Conservation (phyloP, 2,797 vertebrate species). For the Austrolebias charrua region DNA sequence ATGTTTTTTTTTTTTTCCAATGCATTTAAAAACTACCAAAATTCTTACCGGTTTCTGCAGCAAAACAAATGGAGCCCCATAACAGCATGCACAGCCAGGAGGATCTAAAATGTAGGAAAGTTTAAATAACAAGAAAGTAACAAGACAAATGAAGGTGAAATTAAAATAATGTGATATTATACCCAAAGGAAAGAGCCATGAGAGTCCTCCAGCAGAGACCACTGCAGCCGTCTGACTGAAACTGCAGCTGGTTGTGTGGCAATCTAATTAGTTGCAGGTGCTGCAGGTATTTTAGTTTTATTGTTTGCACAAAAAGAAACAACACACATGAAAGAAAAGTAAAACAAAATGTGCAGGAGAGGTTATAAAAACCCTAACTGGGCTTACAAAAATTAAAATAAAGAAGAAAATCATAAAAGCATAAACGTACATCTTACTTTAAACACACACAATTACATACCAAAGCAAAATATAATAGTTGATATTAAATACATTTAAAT, state of each 20-base stretch:
- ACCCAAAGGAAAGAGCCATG: conserved; percentile 54
- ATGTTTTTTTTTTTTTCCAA: neutral
- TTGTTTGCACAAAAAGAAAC: no score
- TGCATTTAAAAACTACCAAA: neutral
- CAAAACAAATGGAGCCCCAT: conserved; percentile 41
- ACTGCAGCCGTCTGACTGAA: conserved; percentile 30
- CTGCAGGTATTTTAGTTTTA: conserved; percentile 6
- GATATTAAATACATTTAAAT: no score
- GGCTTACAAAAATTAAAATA: no score
- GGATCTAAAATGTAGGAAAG: conserved; percentile 31
- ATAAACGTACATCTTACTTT: no score
- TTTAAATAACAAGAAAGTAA: neutral
- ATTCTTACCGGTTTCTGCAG: conserved; percentile 41
- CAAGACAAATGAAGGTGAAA: neutral
- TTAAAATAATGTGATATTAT: conserved; percentile 2
- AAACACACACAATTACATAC: no score
- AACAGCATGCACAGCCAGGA: conserved; percentile 45
- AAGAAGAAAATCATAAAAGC: no score
- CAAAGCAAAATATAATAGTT: no score
- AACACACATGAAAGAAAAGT: no score
- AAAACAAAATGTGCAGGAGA: no score
- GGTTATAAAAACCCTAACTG: no score
- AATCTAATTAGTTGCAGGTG: conserved; percentile 33
- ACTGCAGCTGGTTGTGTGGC: conserved; percentile 49
- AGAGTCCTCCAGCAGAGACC: conserved; percentile 7